Percentiles rank a stretch among this genome's conserved stretches.
Conservation (phyloP, 2,113 vertebrate genomes). For the Pseudorhombus dupliciocellatus region DNA sequence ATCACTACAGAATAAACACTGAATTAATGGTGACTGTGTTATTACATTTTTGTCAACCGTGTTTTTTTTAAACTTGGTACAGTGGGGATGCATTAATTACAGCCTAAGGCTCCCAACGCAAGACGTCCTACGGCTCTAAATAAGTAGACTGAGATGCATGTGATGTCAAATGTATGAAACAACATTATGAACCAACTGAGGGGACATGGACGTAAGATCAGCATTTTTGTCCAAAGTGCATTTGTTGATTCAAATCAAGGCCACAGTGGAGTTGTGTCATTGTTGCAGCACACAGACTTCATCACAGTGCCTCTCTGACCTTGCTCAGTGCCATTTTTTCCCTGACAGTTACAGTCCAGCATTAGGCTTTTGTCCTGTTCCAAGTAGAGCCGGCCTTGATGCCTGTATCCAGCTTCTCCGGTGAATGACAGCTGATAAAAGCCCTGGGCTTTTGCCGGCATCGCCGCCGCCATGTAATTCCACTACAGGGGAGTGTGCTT, state of each 20-base stretch:
- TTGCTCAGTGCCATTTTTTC: conserved; percentile 66
- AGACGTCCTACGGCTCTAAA: too few relatives aligned
- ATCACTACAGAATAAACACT: too few relatives aligned
- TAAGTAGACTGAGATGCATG: too few relatives aligned
- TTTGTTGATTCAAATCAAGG: conserved; percentile 55
- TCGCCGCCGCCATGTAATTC: conserved; percentile 71
- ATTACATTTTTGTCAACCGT: too few relatives aligned
- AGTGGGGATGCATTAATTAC: too few relatives aligned
- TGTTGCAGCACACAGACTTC: conserved; percentile 39
- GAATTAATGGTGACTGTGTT: too few relatives aligned
- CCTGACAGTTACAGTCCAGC: conserved; percentile 69
- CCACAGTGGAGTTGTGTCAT: conserved; percentile 29
- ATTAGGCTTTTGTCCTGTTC: conserved; percentile 74
- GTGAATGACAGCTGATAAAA: conserved; percentile 78
- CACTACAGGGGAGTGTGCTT: conserved; percentile 75
- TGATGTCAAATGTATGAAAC: background rate
- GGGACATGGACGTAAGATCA: conserved; percentile 6
- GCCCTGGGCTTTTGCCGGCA: conserved; percentile 67
- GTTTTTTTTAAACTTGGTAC: too few relatives aligned
- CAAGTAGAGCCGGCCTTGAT: conserved; percentile 66
- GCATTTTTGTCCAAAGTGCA: conserved; percentile 27
- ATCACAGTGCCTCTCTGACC: conserved; percentile 57
- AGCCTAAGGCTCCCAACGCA: too few relatives aligned
- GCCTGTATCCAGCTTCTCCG: conserved; percentile 65
- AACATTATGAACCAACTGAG: conserved; percentile 7